Evolutionary conservation across 2,797 vertebrate genomes (phyloP).

Genomic region (Mormyrus proboscirostris): DNA sequence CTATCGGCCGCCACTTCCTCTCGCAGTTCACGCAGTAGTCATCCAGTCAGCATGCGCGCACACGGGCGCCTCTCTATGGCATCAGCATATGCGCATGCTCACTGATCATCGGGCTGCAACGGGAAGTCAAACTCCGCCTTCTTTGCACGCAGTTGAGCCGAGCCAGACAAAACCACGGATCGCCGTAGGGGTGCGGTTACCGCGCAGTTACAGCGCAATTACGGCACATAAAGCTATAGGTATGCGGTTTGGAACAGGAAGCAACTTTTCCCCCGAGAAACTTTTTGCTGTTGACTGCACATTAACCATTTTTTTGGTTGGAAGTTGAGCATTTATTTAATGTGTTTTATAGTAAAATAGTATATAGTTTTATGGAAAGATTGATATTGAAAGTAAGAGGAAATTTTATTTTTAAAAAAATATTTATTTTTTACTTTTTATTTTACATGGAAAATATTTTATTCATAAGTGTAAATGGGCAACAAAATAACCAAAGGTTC

Average conservation of each 20-base stretch:
- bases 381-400: background rate
- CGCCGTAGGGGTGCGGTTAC: background rate
- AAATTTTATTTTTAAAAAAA: background rate
- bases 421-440: background rate
- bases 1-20: conserved; percentile 72
- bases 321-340: background rate
- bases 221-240: background rate
- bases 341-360: background rate
- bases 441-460: background rate
- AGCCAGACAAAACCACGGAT: background rate
- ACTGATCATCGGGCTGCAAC: too few species aligned
- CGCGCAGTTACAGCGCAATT: background rate
- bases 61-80: background rate
- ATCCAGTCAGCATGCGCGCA: conserved; percentile 59
- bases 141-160: background rate
- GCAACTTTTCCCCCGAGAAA: conserved; percentile 49
- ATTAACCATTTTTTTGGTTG: background rate
- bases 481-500: background rate
- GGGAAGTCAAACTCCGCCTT: background rate
- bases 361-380: background rate
- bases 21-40: conserved; percentile 38
- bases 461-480: background rate
- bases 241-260: conserved; percentile 32
- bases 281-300: background rate
- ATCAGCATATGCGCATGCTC: background rate